Percentiles rank a stretch among this genome's conserved stretches.
Conservation (phyloP, 2,888 invertebrate genomes). For the Lycia hirtaria region DNA sequence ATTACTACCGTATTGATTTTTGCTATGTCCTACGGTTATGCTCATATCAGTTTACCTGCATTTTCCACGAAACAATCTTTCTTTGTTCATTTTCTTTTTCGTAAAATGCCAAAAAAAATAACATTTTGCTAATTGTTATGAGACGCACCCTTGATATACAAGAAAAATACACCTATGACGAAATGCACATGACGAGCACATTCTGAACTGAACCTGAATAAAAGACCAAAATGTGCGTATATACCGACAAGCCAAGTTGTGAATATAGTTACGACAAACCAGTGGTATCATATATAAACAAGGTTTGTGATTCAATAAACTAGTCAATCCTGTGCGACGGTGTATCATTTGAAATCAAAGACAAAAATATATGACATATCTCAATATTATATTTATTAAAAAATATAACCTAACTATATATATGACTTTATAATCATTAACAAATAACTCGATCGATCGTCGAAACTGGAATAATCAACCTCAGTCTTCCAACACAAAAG, state of each 20-base stretch:
- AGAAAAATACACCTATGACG: too few species aligned
- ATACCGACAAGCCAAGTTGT: conserved; percentile 4
- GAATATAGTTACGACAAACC: neutral
- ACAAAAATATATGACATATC: conserved; percentile 79
- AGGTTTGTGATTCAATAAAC: conserved; percentile 37
- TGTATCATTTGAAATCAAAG: conserved; percentile 51
- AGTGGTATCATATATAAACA: neutral
- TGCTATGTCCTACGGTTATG: too few species aligned
- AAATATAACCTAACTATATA: conserved; percentile 86
- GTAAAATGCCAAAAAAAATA: too few species aligned
- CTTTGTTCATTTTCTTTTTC: too few species aligned
- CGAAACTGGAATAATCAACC: conserved; percentile 83
- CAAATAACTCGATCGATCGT: conserved; percentile 83
- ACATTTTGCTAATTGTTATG: too few species aligned
- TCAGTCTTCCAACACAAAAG: conserved; percentile 84
- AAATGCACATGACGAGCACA: too few species aligned
- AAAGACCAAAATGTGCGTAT: conserved; percentile 12
- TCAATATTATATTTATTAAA: conserved; percentile 86
- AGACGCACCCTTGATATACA: too few species aligned
- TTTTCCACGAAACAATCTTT: too few species aligned
- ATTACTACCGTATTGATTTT: too few species aligned
- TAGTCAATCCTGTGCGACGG: conserved; percentile 44
- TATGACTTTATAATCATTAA: conserved; percentile 85
- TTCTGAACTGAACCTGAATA: too few species aligned
- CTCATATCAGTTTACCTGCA: too few species aligned